phyloP scores from a whole-genome alignment of 2,888 invertebrate species.

The Tinea trinotella region DNA sequence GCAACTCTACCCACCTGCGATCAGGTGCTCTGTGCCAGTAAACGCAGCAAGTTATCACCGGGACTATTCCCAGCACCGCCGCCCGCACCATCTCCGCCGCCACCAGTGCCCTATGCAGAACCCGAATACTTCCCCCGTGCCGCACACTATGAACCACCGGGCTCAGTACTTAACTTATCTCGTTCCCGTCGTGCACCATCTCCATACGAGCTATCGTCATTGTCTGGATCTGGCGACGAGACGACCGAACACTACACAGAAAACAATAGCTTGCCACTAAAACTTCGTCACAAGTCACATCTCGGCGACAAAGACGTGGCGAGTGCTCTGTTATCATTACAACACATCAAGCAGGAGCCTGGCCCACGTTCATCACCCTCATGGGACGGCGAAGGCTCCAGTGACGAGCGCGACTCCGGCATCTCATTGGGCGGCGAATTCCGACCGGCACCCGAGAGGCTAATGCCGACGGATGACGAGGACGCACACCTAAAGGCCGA shows the following conservation, averaged over 20 bases:
- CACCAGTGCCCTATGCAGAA: constrained; percentile 65
- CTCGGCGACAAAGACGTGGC: constrained; percentile 92
- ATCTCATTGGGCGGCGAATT: constrained; percentile 86
- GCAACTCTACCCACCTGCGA: constrained; percentile 88
- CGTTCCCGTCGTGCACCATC: constrained; percentile 76
- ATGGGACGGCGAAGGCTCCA: constrained; percentile 91
- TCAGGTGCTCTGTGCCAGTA: constrained; percentile 87
- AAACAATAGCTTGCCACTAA: constrained; percentile 88
- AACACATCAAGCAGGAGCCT: constrained; percentile 90
- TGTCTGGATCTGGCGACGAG: constrained; percentile 73
- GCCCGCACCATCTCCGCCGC: constrained; percentile 62
- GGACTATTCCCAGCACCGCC: constrained; percentile 63
- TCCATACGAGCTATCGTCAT: constrained; percentile 84
- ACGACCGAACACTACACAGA: constrained; percentile 68
- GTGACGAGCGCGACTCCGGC: constrained; percentile 91
- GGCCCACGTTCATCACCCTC: constrained; percentile 84
- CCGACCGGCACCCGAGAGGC: constrained; percentile 49
- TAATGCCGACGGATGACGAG: constrained; percentile 75
- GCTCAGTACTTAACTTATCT: constrained; percentile 82
- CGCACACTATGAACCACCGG: constrained; percentile 72
- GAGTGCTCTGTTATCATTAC: constrained; percentile 85
- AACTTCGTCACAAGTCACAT: constrained; percentile 92
- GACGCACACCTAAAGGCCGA: constrained; percentile 87
- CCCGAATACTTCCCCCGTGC: constrained; percentile 61
- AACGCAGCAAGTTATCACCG: constrained; percentile 72